Evolutionary conservation across 2,797 vertebrate species (phyloP), one percentile per base, ranked within the genome.

Genomic region (Rhinichthys osculus): DNA sequence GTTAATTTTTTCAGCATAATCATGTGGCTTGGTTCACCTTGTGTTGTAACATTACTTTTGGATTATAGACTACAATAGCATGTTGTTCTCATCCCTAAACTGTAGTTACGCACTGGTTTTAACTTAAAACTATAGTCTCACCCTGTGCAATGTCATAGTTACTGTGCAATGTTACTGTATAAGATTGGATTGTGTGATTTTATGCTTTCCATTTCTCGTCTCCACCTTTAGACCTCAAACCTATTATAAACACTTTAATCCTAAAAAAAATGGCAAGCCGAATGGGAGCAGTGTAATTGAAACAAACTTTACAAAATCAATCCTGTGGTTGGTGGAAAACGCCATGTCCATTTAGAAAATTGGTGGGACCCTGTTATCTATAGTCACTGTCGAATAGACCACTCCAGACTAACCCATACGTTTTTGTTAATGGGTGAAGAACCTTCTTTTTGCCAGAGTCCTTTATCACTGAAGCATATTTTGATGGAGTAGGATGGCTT

Each of bases 1-100:
- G 54, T 47, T 88, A 38, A 82, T 72, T 69, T 78, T 64, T 85
- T 71, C 44, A 30, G 16, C 30, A 16, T 66, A 21, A 85, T 50
- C 8, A 72, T 73, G 82, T 59, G 72, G 59, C 50, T 66, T 35
- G 66, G 80, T 67, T 71, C 8, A n/a, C 16, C 21, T 69, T 74
- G 47, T 81, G 81, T 80, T 81, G 66, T 74, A 78, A 72, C 42
- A 72, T 69, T 73, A 50, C 66, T 86, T 84, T 82, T 82, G 40
- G 77, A 73, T 85, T 88, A 86, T 76, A 85, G 86, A 81, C 81
- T 30, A 73, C 87, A 42, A 19, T 10, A n/a, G 52, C 27, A n/a
- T 52, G 38, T 84, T 73, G 73, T 59, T 40, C 14, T 1, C 54
- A 59, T 59, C 35, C 7, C 76, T 59, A 21, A 16, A 44, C 23